Base-by-base conservation (phyloP, 2,797 vertebrate genomes). In the Leuciscus waleckii region DNA sequence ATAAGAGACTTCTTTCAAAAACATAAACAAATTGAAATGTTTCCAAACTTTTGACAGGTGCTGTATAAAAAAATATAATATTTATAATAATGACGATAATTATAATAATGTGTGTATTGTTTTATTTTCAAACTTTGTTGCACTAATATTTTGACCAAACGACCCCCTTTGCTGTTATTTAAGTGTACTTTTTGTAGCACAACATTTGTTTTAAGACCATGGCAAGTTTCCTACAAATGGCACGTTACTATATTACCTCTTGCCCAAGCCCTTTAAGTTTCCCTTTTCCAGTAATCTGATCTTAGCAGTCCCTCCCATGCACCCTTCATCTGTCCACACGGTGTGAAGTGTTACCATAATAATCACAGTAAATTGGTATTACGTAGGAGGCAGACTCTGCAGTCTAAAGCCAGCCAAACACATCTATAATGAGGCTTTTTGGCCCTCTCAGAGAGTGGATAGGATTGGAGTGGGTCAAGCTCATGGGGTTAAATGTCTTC, bases 331-430 rank as follows among this genome's bases (percentile, higher is more conserved):
- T 85, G 84, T 86, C 85, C 86, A 65, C 83, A 81, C 83, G 63
- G 81, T 69, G 65, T 79, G 86, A 87, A 87, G 86, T 83, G 90
- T 88, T 90, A 85, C 89, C 89, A 89, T 91, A 89, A 90, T 91
- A 89, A 88, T 90, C 86, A 85, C 70, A 63, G 86, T 23, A 67
- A 77, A 85, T 89, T 88, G 89, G 82, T 85, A 89, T 89, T 85
- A 76, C 51, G 35, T 89, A 85, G 87, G 82, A 88, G 87, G 87
- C 68, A n/a, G 35, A 43, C 67, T 84, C 70, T 84, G 58, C 37
- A 46, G 73, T 77, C 67, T 83, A 58, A 71, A 58, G 71, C 83
- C 67, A 75, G 86, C 79, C 85, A 73, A 86, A 89, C 81, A 91
- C 85, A 85, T 90, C 88, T 88, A 91, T 91, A 90, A 88, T 85